A percentile compares a stretch with the other conserved stretches of the same genome.
phyloP scores from a whole-genome alignment of 2,888 invertebrate genomes.

The Pseudococcus viburni region DNA sequence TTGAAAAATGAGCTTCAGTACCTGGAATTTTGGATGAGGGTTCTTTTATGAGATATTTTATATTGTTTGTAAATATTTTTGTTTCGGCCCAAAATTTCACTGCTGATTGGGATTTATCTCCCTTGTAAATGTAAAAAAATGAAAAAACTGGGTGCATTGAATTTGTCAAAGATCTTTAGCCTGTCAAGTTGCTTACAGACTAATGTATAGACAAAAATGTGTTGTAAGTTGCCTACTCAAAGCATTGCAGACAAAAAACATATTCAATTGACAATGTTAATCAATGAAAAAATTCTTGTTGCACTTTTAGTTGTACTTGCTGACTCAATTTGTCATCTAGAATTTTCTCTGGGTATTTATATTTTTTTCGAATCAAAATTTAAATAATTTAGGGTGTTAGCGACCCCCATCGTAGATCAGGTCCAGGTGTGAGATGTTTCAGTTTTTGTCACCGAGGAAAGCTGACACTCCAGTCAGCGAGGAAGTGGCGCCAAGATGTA shows the following conservation, averaged over 20 bases:
- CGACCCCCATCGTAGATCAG: not conserved
- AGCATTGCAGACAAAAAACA: not conserved
- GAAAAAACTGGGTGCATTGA: no score
- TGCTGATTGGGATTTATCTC: no score
- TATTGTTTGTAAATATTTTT: no score
- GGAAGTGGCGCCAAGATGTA: constrained; percentile 29
- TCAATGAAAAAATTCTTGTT: no score
- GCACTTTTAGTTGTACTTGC: no score
- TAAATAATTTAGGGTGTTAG: not conserved
- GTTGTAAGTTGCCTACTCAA: not conserved
- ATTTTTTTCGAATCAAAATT: not conserved
- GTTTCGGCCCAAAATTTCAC: no score
- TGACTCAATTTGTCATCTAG: no score
- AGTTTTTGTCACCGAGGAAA: not conserved
- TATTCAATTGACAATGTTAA: not conserved
- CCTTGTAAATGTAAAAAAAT: no score
- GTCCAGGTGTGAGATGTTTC: constrained; percentile 1
- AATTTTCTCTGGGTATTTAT: not conserved
- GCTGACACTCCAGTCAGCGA: not conserved
- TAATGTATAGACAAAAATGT: not conserved
- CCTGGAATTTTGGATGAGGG: no score
- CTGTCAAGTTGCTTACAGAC: not conserved
- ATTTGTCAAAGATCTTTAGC: no score
- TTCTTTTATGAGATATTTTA: no score
- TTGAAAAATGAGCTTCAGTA: no score